phyloP scores from a whole-genome alignment of 2,797 vertebrate species.

The Menidia menidia region DNA sequence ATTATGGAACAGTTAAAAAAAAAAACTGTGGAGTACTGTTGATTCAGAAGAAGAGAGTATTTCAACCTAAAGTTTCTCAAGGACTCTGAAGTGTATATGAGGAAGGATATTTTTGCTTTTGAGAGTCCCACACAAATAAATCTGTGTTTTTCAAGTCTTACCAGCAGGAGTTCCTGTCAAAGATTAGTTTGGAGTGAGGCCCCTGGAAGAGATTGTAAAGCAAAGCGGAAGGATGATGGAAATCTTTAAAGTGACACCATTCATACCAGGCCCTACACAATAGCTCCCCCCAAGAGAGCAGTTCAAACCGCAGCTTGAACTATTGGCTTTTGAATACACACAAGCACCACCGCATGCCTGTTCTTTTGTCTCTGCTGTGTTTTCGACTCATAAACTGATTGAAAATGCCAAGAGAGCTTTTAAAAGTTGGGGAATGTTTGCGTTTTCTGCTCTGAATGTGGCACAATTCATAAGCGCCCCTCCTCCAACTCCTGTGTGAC shows the following conservation, averaged over 20 bases:
- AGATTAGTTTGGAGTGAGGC: conserved; percentile 25
- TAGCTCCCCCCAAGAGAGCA: conserved; percentile 29
- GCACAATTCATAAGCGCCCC: conserved; percentile 14
- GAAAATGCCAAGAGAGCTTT: conserved; percentile 6
- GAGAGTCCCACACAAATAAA: conserved; percentile 45
- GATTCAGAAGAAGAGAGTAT: background rate
- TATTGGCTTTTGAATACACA: background rate
- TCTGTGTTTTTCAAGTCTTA: conserved; percentile 45
- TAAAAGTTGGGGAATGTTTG: conserved; percentile 19
- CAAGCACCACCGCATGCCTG: conserved; percentile 13
- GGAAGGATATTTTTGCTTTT: conserved; percentile 47
- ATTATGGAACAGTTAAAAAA: background rate
- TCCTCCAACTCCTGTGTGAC: conserved; percentile 38
- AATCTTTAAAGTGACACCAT: conserved; percentile 68
- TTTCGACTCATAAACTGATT: conserved; percentile 18
- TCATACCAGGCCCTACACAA: conserved; percentile 59
- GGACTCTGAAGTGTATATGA: conserved; percentile 17
- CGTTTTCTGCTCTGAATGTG: conserved; percentile 13
- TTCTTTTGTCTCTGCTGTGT: background rate
- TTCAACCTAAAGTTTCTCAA: conserved; percentile 31
- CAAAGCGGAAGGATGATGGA: conserved; percentile 71
- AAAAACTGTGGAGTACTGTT: background rate
- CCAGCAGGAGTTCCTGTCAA: conserved; percentile 66
- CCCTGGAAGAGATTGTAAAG: conserved; percentile 42
- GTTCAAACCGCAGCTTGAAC: background rate